Conservation (phyloP, 2,113 vertebrate species). For the Chaetodon trifascialis region DNA sequence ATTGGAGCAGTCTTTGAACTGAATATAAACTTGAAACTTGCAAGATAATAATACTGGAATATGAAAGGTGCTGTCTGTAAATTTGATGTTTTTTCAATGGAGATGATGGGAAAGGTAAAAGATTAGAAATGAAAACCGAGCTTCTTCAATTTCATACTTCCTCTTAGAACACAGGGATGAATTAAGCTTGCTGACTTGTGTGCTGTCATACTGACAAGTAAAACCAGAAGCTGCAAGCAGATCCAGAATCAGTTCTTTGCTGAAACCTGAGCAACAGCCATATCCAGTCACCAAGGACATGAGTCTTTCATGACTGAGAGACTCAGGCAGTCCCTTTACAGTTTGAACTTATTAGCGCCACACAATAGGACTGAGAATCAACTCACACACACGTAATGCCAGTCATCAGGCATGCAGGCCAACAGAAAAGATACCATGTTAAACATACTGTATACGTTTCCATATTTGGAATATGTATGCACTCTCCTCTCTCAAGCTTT, state of each 20-base stretch:
- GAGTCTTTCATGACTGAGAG: neutral
- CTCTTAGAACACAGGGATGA: neutral
- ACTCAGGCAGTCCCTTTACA: neutral
- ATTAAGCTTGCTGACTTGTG: neutral
- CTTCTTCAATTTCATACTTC: neutral
- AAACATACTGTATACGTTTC: neutral
- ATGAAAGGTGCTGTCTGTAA: neutral
- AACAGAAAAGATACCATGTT: neutral
- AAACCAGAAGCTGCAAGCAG: conserved; percentile 1
- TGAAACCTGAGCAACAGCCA: conserved; percentile 4
- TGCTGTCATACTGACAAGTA: neutral
- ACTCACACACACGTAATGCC: neutral
- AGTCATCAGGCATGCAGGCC: neutral
- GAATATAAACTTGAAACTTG: conserved; percentile 10
- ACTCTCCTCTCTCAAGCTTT: neutral
- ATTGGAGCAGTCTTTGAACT: conserved; percentile 2
- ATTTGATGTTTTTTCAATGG: neutral
- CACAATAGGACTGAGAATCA: neutral
- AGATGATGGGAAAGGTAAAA: conserved; percentile 2
- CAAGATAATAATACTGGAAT: neutral
- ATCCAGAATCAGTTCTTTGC: neutral
- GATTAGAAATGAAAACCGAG: neutral
- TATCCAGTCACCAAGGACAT: conserved; percentile 3
- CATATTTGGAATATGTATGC: neutral
- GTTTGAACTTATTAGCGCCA: neutral